Evolutionary conservation across 2,888 invertebrate genomes (phyloP), one percentile per base, ranked within the genome.

Genomic region (Pseudococcus viburni): DNA sequence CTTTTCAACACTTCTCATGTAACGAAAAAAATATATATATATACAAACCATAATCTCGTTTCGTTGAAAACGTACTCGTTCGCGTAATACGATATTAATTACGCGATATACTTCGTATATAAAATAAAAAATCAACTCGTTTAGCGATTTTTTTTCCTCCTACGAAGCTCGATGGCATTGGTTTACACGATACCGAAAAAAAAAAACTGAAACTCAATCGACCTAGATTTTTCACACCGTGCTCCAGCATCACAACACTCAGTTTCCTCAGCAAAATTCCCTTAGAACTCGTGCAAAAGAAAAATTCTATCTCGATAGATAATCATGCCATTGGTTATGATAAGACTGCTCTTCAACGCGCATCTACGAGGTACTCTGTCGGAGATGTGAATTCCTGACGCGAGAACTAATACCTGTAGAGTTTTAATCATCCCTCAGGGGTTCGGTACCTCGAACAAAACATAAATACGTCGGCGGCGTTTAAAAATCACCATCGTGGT

Each of bases 391-490:
- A 59, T 59, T 59, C n/a, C 59, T 59, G 59, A 59, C 59, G 59
- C 59, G 59, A 59, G 59, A 59, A 59, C 26, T 59, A 59, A 5
- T 26, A 73, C 68, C 33, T 33, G 68, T 73, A 33, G 68, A 73
- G 68, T 73, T 73, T 73, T 73, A 73, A 73, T 73, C 33, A 33
- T 73, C 68, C 68, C 33, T 73, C 11, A 73, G 68, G 68, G 68
- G 26, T 73, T 73, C 68, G 26, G 33, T 22, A 33, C 26, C 26
- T 2, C 26, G 26, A 33, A 33, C 26, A 33, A 33, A 33, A 33
- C 15, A 26, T 26, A 22, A 26, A 73, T 33, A 73, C 22, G 33
- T 73, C 68, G 68, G 68, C 33, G 68, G 68, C 33, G 26, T 73
- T 73, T 73, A 73, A 73, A 73, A 73, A 73, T 73, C 68, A 73